phyloP scores from a whole-genome alignment of 2,888 invertebrate species.

The Eudemis profundana region DNA sequence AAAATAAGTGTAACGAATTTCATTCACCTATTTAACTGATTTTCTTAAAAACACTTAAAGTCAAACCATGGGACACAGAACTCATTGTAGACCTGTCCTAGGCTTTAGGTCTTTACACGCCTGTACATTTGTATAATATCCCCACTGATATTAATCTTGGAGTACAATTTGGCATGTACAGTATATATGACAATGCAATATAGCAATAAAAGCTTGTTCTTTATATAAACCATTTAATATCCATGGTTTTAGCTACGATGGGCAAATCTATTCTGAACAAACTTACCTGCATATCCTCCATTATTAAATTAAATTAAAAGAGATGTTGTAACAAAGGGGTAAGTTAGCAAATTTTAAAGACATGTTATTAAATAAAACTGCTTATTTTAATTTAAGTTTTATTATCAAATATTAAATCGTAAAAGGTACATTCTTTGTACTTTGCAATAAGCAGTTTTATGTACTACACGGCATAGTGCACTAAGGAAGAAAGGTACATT shows the following conservation, averaged over 20 bases:
- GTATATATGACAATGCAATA: not conserved
- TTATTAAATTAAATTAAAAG: not conserved
- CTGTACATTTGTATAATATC: too few relatives aligned
- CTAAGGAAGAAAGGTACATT: not conserved
- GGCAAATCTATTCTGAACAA: constrained; percentile 8
- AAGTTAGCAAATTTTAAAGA: constrained; percentile 46
- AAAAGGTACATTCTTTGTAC: constrained; percentile 33
- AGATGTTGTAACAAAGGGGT: constrained; percentile 1
- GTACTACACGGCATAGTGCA: constrained; percentile 22
- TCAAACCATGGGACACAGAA: too few relatives aligned
- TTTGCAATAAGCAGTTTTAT: constrained; percentile 61
- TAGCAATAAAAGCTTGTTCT: constrained; percentile 1
- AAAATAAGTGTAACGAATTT: too few relatives aligned
- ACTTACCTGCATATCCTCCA: constrained; percentile 15
- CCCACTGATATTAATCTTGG: too few relatives aligned
- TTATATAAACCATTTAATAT: not conserved
- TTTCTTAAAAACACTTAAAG: too few relatives aligned
- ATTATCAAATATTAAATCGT: constrained; percentile 25
- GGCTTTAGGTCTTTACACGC: too few relatives aligned
- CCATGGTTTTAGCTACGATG: not conserved
- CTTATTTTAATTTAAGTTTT: constrained; percentile 48
- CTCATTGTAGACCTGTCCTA: too few relatives aligned
- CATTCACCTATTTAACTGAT: too few relatives aligned
- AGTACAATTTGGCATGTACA: too few relatives aligned
- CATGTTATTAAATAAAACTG: constrained; percentile 69